Percentiles rank a stretch among this genome's conserved stretches.
phyloP scores from a whole-genome alignment of 2,888 invertebrate genomes.

The Drosophila peninsularis region DNA sequence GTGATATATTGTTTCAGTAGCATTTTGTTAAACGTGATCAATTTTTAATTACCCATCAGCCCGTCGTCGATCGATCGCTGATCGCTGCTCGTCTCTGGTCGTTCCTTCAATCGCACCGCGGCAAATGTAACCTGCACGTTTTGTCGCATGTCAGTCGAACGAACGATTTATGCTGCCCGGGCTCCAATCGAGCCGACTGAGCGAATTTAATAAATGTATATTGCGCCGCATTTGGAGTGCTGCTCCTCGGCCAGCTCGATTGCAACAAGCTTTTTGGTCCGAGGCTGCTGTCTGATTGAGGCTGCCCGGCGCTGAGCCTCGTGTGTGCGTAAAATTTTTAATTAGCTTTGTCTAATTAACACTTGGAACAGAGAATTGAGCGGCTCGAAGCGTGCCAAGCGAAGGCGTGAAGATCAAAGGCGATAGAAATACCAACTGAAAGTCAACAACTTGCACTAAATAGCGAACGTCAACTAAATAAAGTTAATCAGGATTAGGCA shows the following conservation, averaged over 20 bases:
- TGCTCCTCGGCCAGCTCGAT: conserved; percentile 6
- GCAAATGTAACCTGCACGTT: conserved; percentile 72
- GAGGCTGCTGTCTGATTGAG: conserved; percentile 36
- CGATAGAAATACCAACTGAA: conserved; percentile 4
- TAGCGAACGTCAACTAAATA: not conserved
- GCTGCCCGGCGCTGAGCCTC: conserved; percentile 42
- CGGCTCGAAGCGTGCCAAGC: conserved; percentile 68
- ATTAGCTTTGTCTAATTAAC: conserved; percentile 79
- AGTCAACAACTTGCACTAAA: not conserved
- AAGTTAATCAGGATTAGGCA: not conserved
- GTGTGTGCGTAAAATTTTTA: conserved; percentile 75
- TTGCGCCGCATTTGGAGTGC: conserved; percentile 68
- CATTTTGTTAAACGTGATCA: conserved; percentile 83
- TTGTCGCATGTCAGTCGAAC: conserved; percentile 82
- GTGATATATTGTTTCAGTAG: conserved; percentile 80
- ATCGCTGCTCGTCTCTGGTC: conserved; percentile 28
- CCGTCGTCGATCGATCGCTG: conserved; percentile 41
- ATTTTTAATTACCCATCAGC: conserved; percentile 83
- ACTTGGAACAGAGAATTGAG: conserved; percentile 59
- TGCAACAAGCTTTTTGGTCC: conserved; percentile 7
- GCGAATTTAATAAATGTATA: conserved; percentile 76
- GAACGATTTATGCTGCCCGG: conserved; percentile 74
- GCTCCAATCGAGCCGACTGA: conserved; percentile 52
- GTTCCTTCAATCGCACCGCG: conserved; percentile 71
- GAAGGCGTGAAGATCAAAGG: conserved; percentile 71